Base-by-base conservation (phyloP, 2,797 vertebrate species). In the Toxotes lorentzi region DNA sequence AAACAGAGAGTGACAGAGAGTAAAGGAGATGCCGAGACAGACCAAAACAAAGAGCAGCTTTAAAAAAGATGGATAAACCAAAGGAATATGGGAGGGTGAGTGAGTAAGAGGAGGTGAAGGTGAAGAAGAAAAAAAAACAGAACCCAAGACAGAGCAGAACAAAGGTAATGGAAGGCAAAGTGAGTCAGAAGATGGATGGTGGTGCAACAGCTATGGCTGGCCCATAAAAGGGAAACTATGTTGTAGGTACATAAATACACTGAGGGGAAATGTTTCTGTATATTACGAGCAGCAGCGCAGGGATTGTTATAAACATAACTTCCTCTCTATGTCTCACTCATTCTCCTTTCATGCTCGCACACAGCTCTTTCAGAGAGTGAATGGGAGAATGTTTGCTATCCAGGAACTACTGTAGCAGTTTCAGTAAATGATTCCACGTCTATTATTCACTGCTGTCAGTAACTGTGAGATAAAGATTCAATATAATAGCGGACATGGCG, bases 221-320 rank as follows among this genome's bases (percentile, higher is more conserved):
- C 51, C 91, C 89, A 88, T 93, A 93, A 88, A 93, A 92, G 91
- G 89, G 60, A 91, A 94, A 84, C 80, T 91, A 89, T 93, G 89
- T 83, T 76, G 80, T 43, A 86, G 84, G 80, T 88, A 84, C 83
- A 88, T 89, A 88, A 92, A 89, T 90, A 88, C 76, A 82, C 81
- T 50, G 66, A 84, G 57, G 81, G 81, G 80, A 92, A 86, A 89
- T 86, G 76, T 83, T 86, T 67, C 78, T 74, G 77, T 79, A 88
- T 89, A 83, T 86, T 83, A 88, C 35, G 10, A 87, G 78, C 74
- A 81, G 86, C 66, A 57, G 81, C 1, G 1, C 59, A 30, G 62
- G 58, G 61, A 50, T 61, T 81, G 73, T 78, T 86, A 59, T 88
- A 86, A 90, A 90, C 85, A 89, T 76, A 58, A 88, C 85, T 90